phyloP scores from a whole-genome alignment of 92 coral and sea anemone species.

The Palythoa grandiflora region DNA sequence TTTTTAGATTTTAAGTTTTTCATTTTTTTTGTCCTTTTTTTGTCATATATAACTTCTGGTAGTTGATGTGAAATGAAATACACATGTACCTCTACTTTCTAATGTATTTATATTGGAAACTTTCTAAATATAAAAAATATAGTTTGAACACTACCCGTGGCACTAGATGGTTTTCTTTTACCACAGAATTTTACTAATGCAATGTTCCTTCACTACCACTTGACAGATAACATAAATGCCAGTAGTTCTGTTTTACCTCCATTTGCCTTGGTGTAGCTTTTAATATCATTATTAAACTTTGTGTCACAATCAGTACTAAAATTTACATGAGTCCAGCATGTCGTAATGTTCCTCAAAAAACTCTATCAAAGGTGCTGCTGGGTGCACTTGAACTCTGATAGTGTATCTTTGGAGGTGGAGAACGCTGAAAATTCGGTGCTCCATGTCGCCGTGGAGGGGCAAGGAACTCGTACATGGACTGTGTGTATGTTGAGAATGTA shows the following conservation, averaged over 20 bases:
- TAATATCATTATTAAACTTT: neutral
- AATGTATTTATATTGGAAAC: neutral
- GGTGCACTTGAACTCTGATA: constrained; percentile 75
- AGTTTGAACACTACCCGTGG: neutral
- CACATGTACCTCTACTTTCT: neutral
- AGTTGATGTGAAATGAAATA: neutral
- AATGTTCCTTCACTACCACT: neutral
- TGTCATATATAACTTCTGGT: neutral
- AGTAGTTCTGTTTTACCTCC: neutral
- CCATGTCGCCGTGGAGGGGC: constrained; percentile 95
- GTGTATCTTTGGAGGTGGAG: constrained; percentile 74
- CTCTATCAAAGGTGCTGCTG: constrained; percentile 89
- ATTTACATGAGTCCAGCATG: neutral
- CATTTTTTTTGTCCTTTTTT: constrained; percentile 14
- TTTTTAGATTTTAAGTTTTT: neutral
- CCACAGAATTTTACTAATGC: too few species aligned
- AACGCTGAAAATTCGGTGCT: constrained; percentile 68
- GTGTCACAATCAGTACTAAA: neutral
- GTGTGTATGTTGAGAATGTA: constrained; percentile 86
- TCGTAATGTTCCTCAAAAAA: constrained; percentile 60
- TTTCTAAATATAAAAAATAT: neutral
- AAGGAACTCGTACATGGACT: constrained; percentile 96
- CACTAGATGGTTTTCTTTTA: too few species aligned
- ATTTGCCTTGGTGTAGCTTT: neutral
- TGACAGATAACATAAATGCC: neutral